phyloP scores from a whole-genome alignment of 35 echinoderm and acorn worm genomes.

The Diadema setosum region DNA sequence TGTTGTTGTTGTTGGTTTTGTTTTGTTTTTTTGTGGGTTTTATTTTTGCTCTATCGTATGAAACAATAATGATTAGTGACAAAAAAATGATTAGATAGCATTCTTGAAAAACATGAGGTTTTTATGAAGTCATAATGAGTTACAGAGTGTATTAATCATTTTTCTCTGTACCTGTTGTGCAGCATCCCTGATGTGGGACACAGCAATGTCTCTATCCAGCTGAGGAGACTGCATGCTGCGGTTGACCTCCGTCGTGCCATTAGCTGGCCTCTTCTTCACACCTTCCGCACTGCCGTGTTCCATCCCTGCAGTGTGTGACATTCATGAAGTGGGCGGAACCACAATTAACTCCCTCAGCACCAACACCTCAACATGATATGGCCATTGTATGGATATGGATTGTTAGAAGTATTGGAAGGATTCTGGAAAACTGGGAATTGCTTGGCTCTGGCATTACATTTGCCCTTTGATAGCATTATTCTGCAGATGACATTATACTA shows the following conservation, averaged over 20 bases:
- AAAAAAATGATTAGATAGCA: too few species aligned
- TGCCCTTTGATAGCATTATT: too few species aligned
- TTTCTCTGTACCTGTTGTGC: slow-evolving; percentile 12
- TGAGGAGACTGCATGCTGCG: background rate
- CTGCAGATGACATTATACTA: too few species aligned
- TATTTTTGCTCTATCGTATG: too few species aligned
- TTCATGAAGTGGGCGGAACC: background rate
- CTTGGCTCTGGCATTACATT: too few species aligned
- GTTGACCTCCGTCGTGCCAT: too few species aligned
- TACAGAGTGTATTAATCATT: too few species aligned
- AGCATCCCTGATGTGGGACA: background rate
- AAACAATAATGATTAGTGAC: too few species aligned
- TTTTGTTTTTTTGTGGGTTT: too few species aligned
- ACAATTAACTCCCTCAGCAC: background rate
- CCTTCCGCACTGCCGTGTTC: background rate
- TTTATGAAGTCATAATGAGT: too few species aligned
- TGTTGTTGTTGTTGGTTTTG: too few species aligned
- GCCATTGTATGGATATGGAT: background rate
- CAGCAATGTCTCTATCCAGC: background rate
- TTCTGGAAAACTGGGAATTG: background rate
- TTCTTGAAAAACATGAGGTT: too few species aligned
- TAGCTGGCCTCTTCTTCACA: background rate
- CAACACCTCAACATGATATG: background rate
- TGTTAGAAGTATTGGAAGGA: background rate
- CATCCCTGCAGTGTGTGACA: background rate